Evolutionary conservation across 2,113 vertebrate species (phyloP), one percentile per base, ranked within the genome.

Genomic region (Rhinichthys klamathensis): DNA sequence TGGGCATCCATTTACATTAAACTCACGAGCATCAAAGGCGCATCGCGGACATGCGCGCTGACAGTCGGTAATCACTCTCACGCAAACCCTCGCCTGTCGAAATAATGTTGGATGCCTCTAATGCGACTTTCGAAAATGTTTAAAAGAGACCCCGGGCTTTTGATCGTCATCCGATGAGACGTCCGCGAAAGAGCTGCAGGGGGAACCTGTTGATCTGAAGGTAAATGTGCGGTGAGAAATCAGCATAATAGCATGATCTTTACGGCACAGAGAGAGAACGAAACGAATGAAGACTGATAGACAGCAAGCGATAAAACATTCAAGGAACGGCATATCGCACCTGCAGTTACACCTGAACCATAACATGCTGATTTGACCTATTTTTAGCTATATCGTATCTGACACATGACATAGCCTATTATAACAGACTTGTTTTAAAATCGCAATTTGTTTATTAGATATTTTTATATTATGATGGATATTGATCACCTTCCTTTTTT

Each of bases 11-110:
- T 70, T 70, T 82, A n/a, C 65, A 80, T 82, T 54, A 69, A 54
- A 82, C 46, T 82, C 63, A 56, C 6, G 78, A 63, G 78, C 58
- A 67, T 85, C 58, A 85, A 73, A 85, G 74, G 83, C 44, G 74
- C 83, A 77, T 78, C 78, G 27, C 54, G 76, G 84, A 70, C 84
- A 85, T 85, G 84, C 84, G 84, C 84, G 38, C 9, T 80, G 76
- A 72, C 84, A 46, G 65, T 56, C 8, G 54, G 76, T 60, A 51
- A 65, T 78, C 83, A 84, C n/a, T 84, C 73, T 77, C 63, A 54
- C 60, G 60, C 60, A 30, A 25, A 27, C 38, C 58, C 15, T 8
- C 10, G 23, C n/a, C n/a, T 27, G 38, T 44, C 78, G 61, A 35
- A 67, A 78, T 78, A 16, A 73, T 65, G 27, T n/a, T 51, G 49